Conservation (phyloP, 2,888 invertebrate genomes). For the Spilarctia lutea region DNA sequence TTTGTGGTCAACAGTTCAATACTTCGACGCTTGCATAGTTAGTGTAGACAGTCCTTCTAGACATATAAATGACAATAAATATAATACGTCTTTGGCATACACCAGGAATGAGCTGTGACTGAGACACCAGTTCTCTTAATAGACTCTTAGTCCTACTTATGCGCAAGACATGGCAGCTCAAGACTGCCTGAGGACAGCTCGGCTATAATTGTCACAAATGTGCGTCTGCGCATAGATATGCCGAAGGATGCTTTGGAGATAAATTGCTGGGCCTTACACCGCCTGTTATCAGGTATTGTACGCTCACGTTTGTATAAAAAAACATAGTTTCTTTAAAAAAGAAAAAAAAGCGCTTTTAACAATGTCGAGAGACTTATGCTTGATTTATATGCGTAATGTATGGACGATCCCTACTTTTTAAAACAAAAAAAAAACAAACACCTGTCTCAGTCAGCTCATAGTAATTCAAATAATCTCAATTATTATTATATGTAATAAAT, state of each 20-base stretch:
- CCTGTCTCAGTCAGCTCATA: not conserved
- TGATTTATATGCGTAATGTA: not conserved
- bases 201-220: too few species aligned
- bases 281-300: not conserved
- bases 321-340: too few species aligned
- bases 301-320: not conserved
- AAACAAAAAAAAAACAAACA: too few species aligned
- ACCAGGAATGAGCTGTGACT: not conserved
- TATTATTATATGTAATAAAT: not conserved
- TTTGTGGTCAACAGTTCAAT: not conserved
- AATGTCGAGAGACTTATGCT: not conserved
- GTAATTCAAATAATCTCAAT: not conserved
- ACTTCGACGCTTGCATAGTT: not conserved
- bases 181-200: too few species aligned
- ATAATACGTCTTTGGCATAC: slow-evolving; percentile 34
- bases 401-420: not conserved
- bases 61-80: slow-evolving; percentile 25
- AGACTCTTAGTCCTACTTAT: not conserved
- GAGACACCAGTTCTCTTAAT: not conserved
- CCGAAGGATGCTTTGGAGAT: too few species aligned
- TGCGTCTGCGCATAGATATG: too few species aligned
- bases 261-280: not conserved
- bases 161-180: too few species aligned
- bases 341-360: not conserved
- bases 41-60: not conserved